These are phyloP conservation scores for Capitulum mitella DNA, from an alignment of 2,888 invertebrate genomes.

Conservation along the genomic window DNA sequence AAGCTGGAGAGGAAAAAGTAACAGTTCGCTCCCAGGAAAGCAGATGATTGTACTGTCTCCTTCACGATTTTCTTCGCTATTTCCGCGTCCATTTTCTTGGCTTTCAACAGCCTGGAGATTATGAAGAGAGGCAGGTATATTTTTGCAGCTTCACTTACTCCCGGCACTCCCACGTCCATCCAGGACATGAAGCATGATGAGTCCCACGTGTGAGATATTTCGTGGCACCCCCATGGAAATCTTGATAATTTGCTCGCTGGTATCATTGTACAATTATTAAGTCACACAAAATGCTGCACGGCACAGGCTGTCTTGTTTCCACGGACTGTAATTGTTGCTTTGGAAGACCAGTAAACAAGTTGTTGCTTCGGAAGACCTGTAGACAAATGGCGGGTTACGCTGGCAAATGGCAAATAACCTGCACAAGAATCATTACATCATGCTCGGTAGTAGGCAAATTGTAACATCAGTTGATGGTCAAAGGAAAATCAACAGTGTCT, in stretches of 20 bases:
- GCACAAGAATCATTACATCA: no score
- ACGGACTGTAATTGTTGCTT: no score
- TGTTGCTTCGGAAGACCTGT: no score
- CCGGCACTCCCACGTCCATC: not conserved
- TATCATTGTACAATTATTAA: not conserved
- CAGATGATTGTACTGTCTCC: not conserved
- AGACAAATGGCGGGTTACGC: no score
- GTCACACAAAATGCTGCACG: no score
- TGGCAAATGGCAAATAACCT: no score
- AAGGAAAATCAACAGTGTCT: no score
- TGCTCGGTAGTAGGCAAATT: no score
- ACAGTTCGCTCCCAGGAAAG: constrained; percentile 9
- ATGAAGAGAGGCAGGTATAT: not conserved
- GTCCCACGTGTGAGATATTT: not conserved
- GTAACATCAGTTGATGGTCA: no score
- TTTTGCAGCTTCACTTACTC: not conserved
- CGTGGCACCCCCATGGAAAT: not conserved
- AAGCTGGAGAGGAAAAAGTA: not conserved
- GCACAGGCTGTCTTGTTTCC: no score
- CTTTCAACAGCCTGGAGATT: not conserved
- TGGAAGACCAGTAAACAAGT: no score
- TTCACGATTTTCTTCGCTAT: not conserved
- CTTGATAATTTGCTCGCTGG: not conserved
- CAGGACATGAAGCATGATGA: not conserved
- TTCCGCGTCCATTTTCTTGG: not conserved